Percentiles rank a stretch among this genome's conserved stretches.
These are phyloP conservation scores for Phymanthus crucifer DNA, from an alignment of 92 coral and sea anemone genomes.

Conservation along the genomic window DNA sequence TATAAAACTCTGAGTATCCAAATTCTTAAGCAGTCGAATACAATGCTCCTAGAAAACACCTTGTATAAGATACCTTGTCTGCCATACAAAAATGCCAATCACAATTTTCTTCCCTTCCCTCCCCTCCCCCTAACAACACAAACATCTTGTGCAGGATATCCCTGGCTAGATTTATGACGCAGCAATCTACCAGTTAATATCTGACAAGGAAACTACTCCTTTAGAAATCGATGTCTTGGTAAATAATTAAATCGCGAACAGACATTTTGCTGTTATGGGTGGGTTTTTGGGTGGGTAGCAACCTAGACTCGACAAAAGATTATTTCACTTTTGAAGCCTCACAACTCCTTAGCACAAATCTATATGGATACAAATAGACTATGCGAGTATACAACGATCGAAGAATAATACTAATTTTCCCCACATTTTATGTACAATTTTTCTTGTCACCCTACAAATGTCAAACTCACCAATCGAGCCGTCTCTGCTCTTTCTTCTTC, in stretches of 20 bases:
- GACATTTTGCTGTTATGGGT: background rate
- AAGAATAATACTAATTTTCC: background rate
- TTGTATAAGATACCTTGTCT: too few relatives aligned
- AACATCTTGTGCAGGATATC: too few relatives aligned
- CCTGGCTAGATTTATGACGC: too few relatives aligned
- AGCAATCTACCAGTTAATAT: too few relatives aligned
- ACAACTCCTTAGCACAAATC: background rate
- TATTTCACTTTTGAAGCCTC: background rate
- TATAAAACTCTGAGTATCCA: too few relatives aligned
- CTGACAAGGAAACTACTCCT: too few relatives aligned
- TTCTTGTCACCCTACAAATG: slow-evolving; percentile 1
- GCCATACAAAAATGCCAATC: too few relatives aligned
- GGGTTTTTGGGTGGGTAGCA: slow-evolving; percentile 8
- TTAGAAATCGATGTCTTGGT: too few relatives aligned
- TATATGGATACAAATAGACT: background rate
- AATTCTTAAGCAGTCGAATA: too few relatives aligned
- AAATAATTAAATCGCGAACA: background rate
- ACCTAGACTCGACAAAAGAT: background rate
- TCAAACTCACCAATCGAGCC: slow-evolving; percentile 85
- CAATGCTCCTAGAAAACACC: too few relatives aligned
- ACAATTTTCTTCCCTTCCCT: too few relatives aligned
- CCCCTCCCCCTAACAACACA: too few relatives aligned
- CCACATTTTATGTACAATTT: slow-evolving; percentile 15
- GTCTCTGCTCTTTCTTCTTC: slow-evolving; percentile 98
- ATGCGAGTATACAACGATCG: background rate